phyloP scores from a whole-genome alignment of 2,797 vertebrate species.

The Odontamblyopus rebecca region DNA sequence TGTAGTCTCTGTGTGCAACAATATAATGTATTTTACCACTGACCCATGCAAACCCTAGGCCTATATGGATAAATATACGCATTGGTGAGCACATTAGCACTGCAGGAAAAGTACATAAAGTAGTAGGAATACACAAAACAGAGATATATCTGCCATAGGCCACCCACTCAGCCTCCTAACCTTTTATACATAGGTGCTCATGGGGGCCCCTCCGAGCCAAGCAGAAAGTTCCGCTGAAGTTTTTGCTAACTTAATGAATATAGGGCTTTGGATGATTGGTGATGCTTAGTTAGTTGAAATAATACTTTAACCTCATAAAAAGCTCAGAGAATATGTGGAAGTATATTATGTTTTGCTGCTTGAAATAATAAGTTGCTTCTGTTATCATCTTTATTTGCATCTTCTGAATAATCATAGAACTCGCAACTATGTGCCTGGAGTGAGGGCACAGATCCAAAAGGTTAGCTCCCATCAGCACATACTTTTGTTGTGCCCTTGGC shows the following conservation, averaged over 20 bases:
- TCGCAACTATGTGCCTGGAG: not conserved
- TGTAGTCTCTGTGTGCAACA: slow-evolving; percentile 38
- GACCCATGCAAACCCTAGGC: slow-evolving; percentile 33
- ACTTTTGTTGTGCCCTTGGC: not conserved
- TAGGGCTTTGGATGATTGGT: not conserved
- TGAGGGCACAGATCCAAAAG: not conserved
- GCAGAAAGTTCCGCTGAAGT: not conserved
- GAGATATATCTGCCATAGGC: slow-evolving; percentile 5
- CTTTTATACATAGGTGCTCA: slow-evolving; percentile 12
- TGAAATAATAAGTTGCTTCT: not conserved
- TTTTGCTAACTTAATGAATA: slow-evolving; percentile 3
- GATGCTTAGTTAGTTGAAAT: not conserved
- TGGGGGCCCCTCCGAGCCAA: not conserved
- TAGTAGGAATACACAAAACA: slow-evolving; percentile 8
- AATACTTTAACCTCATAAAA: slow-evolving; percentile 1
- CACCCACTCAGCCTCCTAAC: slow-evolving; percentile 13
- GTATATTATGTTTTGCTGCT: not conserved
- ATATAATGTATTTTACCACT: slow-evolving; percentile 47
- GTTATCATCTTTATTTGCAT: not conserved
- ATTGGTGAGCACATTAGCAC: slow-evolving; percentile 15
- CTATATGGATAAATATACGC: slow-evolving; percentile 22
- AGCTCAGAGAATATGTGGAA: not conserved
- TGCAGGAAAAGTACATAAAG: slow-evolving; percentile 4
- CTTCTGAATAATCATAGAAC: not conserved
- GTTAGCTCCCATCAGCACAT: not conserved